Evolutionary conservation across 2,113 vertebrate species (phyloP).

Genomic region (Gila orcuttii): DNA sequence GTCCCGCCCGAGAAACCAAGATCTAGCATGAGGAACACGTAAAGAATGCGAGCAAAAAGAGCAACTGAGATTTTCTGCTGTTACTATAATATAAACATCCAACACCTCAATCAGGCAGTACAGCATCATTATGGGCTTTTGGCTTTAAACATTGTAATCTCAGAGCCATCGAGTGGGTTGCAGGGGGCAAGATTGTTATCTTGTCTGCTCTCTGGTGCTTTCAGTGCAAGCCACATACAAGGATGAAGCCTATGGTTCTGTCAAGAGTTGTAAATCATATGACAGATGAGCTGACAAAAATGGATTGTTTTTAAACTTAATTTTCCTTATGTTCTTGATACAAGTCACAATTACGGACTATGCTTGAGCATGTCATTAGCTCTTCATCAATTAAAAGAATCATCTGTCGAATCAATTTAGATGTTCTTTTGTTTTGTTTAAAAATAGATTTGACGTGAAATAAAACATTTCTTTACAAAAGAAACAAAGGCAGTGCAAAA

Average conservation of each 20-base stretch:
- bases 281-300: slow-evolving; percentile 7
- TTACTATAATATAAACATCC: slow-evolving; percentile 16
- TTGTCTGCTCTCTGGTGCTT: neutral
- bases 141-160: slow-evolving; percentile 44
- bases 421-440: neutral
- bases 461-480: neutral
- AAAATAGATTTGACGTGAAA: neutral
- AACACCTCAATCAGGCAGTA: slow-evolving; percentile 15
- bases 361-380: slow-evolving; percentile 30
- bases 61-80: neutral
- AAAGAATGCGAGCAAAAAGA: neutral
- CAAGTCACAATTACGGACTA: slow-evolving; percentile 19
- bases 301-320: slow-evolving; percentile 9
- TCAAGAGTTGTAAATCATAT: slow-evolving; percentile 15
- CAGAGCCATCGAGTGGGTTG: slow-evolving; percentile 18
- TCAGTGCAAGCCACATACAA: neutral
- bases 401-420: slow-evolving; percentile 1
- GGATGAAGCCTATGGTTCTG: slow-evolving; percentile 3
- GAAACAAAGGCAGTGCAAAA: neutral
- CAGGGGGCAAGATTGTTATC: slow-evolving; percentile 3
- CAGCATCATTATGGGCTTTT: slow-evolving; percentile 38
- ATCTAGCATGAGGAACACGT: neutral
- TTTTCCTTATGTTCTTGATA: neutral
- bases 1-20: neutral
- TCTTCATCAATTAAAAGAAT: slow-evolving; percentile 21